phyloP scores from a whole-genome alignment of 2,888 invertebrate genomes.

The Acanthopleura granulata region DNA sequence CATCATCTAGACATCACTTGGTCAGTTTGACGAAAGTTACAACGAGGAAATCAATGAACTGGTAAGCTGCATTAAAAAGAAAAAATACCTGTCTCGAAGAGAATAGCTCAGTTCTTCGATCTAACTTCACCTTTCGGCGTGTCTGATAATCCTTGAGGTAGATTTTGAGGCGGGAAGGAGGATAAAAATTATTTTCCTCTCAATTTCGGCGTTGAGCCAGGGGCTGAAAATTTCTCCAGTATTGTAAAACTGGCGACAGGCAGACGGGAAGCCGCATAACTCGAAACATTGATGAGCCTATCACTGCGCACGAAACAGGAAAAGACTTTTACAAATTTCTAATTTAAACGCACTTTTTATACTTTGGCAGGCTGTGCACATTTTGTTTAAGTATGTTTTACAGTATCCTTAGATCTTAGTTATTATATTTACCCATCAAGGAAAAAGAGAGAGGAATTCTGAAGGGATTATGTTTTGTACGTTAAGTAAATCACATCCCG shows the following conservation, averaged over 20 bases:
- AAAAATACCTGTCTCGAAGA: constrained; percentile 18
- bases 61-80: background rate
- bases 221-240: constrained; percentile 36
- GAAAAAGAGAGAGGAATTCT: background rate
- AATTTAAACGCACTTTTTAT: constrained; percentile 22
- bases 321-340: constrained; percentile 13
- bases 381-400: background rate
- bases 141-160: background rate
- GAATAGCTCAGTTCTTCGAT: background rate
- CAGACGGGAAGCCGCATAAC: constrained; percentile 59
- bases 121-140: background rate
- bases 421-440: no score
- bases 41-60: constrained; percentile 16
- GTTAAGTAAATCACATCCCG: constrained; percentile 7
- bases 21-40: background rate
- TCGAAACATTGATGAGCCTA: constrained; percentile 28
- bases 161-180: constrained; percentile 18
- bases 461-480: background rate
- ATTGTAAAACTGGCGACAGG: constrained; percentile 63
- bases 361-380: constrained; percentile 18
- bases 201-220: constrained; percentile 19
- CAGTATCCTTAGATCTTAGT: background rate
- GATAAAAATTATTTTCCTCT: constrained; percentile 16
- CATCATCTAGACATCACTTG: background rate
- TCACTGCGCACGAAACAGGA: constrained; percentile 25